phyloP scores from a whole-genome alignment of 2,113 vertebrate species.

The Oryzias celebensis region DNA sequence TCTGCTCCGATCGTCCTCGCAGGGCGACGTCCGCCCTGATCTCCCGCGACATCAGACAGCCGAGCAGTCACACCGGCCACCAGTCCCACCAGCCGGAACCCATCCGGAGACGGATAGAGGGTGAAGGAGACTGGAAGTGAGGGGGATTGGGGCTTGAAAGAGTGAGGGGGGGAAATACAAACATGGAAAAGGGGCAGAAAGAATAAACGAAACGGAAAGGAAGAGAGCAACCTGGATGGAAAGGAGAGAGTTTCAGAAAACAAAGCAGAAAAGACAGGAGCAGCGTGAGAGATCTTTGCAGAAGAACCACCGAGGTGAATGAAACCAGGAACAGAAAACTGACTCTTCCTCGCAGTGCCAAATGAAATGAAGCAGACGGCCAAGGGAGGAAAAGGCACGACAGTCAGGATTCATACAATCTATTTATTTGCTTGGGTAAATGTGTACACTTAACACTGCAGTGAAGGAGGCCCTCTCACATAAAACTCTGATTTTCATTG shows the following conservation, averaged over 20 bases:
- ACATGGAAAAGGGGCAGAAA: slow-evolving; percentile 24
- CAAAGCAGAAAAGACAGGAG: not conserved
- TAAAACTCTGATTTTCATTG: too few relatives aligned
- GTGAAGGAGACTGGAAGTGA: slow-evolving; percentile 54
- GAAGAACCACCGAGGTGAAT: too few relatives aligned
- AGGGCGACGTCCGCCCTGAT: slow-evolving; percentile 79
- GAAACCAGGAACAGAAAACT: too few relatives aligned
- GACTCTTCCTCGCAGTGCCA: too few relatives aligned
- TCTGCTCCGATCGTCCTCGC: slow-evolving; percentile 89
- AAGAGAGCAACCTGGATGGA: slow-evolving; percentile 5
- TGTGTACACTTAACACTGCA: too few relatives aligned
- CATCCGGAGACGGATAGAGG: slow-evolving; percentile 61
- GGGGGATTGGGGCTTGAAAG: slow-evolving; percentile 26
- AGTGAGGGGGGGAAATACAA: slow-evolving; percentile 26
- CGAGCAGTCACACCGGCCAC: slow-evolving; percentile 83
- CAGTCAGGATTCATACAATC: too few relatives aligned
- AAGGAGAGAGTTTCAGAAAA: slow-evolving; percentile 15
- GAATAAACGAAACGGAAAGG: slow-evolving; percentile 14
- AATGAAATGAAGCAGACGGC: too few relatives aligned
- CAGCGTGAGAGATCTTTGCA: slow-evolving; percentile 21
- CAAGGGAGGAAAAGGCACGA: too few relatives aligned
- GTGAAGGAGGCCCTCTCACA: too few relatives aligned
- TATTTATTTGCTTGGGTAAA: too few relatives aligned
- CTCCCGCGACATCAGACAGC: slow-evolving; percentile 93
- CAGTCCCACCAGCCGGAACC: slow-evolving; percentile 74